These are phyloP conservation scores for Pyrocoelia pectoralis DNA, from an alignment of 2,888 invertebrate species.

Conservation along the genomic window DNA sequence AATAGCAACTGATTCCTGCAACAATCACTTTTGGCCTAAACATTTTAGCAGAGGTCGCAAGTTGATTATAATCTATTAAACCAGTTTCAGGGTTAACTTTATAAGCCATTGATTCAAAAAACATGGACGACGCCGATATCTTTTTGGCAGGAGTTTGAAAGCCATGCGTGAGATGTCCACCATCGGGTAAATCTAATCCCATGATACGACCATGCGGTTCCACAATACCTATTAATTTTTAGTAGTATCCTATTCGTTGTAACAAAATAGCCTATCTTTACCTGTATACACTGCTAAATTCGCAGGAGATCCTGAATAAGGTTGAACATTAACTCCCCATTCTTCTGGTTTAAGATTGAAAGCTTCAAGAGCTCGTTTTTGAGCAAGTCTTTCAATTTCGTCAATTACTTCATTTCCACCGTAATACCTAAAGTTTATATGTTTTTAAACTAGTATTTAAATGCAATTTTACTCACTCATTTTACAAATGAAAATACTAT, in stretches of 20 bases:
- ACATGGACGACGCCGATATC: conserved; percentile 96
- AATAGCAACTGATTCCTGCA: conserved; percentile 94
- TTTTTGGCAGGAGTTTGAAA: conserved; percentile 91
- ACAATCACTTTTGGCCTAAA: conserved; percentile 94
- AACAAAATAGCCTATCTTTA: neutral
- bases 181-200: conserved; percentile 96
- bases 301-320: conserved; percentile 94
- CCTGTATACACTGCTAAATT: conserved; percentile 97
- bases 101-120: conserved; percentile 98
- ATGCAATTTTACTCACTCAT: no score
- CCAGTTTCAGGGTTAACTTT: conserved; percentile 85
- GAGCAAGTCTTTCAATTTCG: conserved; percentile 88
- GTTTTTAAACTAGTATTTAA: no score
- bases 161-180: conserved; percentile 93
- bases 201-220: conserved; percentile 96
- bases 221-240: conserved; percentile 61
- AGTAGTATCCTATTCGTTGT: neutral
- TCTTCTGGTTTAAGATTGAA: conserved; percentile 82
- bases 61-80: conserved; percentile 90
- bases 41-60: conserved; percentile 81
- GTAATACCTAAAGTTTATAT: conserved; percentile 78
- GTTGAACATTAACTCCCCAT: conserved; percentile 99
- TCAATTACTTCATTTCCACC: conserved; percentile 97
- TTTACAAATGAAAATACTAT: no score
- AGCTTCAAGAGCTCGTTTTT: conserved; percentile 84